Evolutionary conservation across 23 tunicate genomes (phyloP).

Genomic region (Phallusia fumigata): DNA sequence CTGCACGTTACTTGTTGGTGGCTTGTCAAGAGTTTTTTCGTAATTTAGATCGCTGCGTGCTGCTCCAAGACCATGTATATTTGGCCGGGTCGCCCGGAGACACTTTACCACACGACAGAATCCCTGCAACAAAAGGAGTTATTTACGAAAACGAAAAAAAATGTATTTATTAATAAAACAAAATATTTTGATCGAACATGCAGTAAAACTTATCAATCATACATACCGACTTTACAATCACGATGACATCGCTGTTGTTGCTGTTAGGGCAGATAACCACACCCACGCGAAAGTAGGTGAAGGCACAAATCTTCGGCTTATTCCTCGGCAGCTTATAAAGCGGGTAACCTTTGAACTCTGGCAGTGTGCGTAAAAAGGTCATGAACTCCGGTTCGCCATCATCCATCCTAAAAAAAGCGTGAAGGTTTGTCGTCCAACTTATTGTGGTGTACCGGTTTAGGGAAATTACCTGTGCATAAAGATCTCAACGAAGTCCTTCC

Average conservation of each 20-base stretch:
- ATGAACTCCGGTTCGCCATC: constrained; percentile 73
- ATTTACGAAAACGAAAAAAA: too few species aligned
- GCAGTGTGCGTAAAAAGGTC: constrained; percentile 54
- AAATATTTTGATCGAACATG: neutral
- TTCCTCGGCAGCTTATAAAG: constrained; percentile 63
- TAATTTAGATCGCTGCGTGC: constrained; percentile 5
- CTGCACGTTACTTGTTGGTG: neutral
- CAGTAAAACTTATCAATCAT: neutral
- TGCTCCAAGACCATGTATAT: constrained; percentile 21
- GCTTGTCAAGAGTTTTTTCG: neutral
- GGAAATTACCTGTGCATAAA: constrained; percentile 70
- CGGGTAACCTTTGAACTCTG: constrained; percentile 69
- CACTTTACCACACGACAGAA: constrained; percentile 67
- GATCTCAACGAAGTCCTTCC: constrained; percentile 75
- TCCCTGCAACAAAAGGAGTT: constrained; percentile 34
- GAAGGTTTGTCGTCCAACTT: too few species aligned
- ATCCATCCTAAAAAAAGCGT: constrained; percentile 47
- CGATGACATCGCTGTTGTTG: constrained; percentile 53
- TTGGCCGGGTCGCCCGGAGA: constrained; percentile 51
- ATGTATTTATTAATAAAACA: neutral
- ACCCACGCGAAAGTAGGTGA: constrained; percentile 82
- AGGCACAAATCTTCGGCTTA: constrained; percentile 73
- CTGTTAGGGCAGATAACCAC: constrained; percentile 78
- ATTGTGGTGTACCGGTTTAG: too few species aligned
- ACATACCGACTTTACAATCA: constrained; percentile 74